phyloP scores from a whole-genome alignment of 2,113 vertebrate species.

The Nymphicus hollandicus region DNA sequence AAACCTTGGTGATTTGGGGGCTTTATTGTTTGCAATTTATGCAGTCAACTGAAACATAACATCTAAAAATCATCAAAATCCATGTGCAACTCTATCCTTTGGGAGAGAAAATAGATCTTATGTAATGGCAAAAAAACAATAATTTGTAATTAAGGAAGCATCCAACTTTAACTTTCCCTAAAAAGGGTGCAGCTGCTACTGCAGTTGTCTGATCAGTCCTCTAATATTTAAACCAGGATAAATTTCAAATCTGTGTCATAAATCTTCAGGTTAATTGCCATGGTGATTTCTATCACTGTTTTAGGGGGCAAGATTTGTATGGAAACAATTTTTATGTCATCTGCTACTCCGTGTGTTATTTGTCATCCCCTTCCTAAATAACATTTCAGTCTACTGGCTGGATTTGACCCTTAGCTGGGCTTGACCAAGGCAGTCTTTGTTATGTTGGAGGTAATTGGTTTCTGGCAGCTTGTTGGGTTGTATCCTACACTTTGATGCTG shows the following conservation, averaged over 20 bases:
- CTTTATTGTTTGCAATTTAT: neutral
- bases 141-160: neutral
- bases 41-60: neutral
- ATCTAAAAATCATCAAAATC: neutral
- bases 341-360: neutral
- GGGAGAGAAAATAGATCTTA: neutral
- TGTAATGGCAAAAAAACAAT: neutral
- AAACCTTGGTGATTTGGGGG: neutral
- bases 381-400: neutral
- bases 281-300: neutral
- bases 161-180: neutral
- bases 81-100: neutral
- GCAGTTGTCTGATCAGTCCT: neutral
- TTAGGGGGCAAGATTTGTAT: neutral
- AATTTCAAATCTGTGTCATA: neutral
- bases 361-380: neutral
- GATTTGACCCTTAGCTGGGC: neutral
- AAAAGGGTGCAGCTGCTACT: neutral
- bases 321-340: neutral
- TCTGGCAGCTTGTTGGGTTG: neutral
- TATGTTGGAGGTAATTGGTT: neutral
- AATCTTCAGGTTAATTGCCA: neutral
- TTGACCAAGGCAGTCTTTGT: neutral
- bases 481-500: neutral
- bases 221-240: neutral